phyloP scores from a whole-genome alignment of 1,140 invertebrate genomes.

The Pemphigus obesinymphae region DNA sequence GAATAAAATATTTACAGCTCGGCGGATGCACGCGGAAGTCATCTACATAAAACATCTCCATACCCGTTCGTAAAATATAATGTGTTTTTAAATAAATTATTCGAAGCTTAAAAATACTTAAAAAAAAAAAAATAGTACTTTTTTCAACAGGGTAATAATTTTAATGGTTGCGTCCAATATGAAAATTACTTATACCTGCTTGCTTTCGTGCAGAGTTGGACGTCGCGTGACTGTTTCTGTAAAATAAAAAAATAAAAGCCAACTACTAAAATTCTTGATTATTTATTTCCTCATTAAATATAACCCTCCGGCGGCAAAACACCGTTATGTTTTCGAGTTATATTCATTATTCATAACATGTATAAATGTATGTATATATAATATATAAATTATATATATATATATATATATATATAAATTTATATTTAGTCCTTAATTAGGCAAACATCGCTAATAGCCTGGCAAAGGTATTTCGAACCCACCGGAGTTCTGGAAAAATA shows the following conservation, averaged over 20 bases:
- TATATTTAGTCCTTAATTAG: not conserved
- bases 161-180: conserved; percentile 11
- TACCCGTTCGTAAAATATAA: not conserved
- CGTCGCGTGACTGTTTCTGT: not conserved
- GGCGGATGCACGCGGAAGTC: not conserved
- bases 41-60: not conserved
- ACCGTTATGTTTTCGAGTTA: not conserved
- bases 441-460: not conserved
- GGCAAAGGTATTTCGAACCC: not conserved
- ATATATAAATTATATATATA: not conserved
- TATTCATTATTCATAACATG: not conserved
- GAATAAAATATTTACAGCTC: not conserved
- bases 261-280: not conserved
- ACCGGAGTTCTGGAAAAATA: not conserved
- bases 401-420: not conserved
- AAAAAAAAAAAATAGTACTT: not conserved
- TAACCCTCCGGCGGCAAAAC: not conserved
- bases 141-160: not conserved
- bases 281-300: conserved; percentile 16
- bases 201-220: not conserved
- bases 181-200: not conserved
- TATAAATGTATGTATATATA: not conserved
- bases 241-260: not conserved
- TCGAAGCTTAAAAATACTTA: too few relatives aligned
- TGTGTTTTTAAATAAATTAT: conserved; percentile 7